Percentiles rank a stretch among this genome's conserved stretches.
Conservation (phyloP, 2,888 invertebrate genomes). For the Pristionchus fissidentatus region DNA sequence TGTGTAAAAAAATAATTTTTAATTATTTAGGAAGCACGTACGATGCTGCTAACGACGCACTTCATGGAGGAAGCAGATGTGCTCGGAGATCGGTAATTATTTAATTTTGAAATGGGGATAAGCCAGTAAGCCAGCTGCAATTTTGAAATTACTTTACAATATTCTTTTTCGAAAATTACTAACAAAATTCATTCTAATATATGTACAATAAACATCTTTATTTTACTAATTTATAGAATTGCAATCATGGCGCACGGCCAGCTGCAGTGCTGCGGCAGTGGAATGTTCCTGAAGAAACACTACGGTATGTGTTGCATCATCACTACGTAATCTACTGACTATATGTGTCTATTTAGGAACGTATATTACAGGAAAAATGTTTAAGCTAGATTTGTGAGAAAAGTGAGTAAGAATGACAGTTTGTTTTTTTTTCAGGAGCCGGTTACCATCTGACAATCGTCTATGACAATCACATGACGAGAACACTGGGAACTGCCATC, state of each 20-base stretch:
- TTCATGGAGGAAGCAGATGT: conserved; percentile 93
- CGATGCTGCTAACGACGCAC: conserved; percentile 87
- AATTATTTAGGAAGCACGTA: conserved; percentile 77
- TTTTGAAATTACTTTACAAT: neutral
- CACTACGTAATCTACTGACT: neutral
- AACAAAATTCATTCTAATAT: neutral
- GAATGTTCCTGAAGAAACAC: conserved; percentile 84
- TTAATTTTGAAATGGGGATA: neutral
- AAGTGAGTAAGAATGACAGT: no score
- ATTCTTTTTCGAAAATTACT: neutral
- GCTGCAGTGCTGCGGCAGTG: conserved; percentile 86
- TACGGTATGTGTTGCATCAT: conserved; percentile 80
- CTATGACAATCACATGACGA: conserved; percentile 75
- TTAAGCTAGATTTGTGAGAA: no score
- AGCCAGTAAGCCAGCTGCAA: no score
- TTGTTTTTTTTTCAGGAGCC: conserved; percentile 79
- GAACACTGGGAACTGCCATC: neutral
- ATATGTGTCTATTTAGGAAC: no score
- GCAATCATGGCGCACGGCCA: conserved; percentile 89
- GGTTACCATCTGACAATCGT: conserved; percentile 86
- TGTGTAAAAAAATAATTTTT: neutral
- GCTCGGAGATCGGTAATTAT: conserved; percentile 82
- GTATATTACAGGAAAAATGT: no score
- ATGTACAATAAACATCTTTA: neutral
- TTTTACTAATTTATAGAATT: conserved; percentile 77